Percentiles rank a stretch among this genome's conserved stretches.
Conservation (phyloP, 2,797 vertebrate species). For the Enteromius fasciolatus region DNA sequence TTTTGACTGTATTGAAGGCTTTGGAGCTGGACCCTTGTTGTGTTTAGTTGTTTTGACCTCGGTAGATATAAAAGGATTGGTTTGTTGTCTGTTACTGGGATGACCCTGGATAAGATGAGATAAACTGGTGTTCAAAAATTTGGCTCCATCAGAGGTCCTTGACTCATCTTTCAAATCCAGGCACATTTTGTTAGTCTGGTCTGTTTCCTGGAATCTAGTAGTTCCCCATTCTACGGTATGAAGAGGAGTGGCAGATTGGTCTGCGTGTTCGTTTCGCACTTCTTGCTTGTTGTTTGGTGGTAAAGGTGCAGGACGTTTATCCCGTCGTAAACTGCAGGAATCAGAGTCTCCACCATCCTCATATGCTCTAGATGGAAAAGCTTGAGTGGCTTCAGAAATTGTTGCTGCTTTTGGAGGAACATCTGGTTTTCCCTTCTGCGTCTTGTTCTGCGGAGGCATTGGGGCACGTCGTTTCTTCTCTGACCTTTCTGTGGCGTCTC, state of each 20-base stretch:
- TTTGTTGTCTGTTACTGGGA: slow-evolving; percentile 1
- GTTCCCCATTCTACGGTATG: background rate
- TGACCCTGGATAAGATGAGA: slow-evolving; percentile 30
- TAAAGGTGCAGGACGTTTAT: slow-evolving; percentile 69
- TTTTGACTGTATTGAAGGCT: slow-evolving; percentile 50
- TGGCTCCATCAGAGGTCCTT: background rate
- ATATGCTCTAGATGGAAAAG: slow-evolving; percentile 37
- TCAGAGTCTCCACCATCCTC: background rate
- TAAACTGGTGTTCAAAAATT: slow-evolving; percentile 27
- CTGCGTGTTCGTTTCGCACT: slow-evolving; percentile 38
- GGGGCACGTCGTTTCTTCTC: slow-evolving; percentile 62
- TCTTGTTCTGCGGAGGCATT: slow-evolving; percentile 43
- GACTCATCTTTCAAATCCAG: slow-evolving; percentile 3
- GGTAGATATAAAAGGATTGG: slow-evolving; percentile 30
- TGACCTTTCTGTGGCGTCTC: background rate
- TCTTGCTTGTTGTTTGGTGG: slow-evolving; percentile 61
- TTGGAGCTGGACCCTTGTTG: slow-evolving; percentile 69
- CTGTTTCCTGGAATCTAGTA: background rate
- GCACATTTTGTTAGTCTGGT: background rate
- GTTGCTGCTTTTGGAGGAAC: background rate
- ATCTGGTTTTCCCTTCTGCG: background rate
- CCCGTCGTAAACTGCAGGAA: slow-evolving; percentile 31
- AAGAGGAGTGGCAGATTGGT: background rate
- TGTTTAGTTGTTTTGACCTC: slow-evolving; percentile 41
- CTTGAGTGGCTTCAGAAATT: background rate